These are phyloP conservation scores for Epistrophe eligans DNA, from an alignment of 2,888 invertebrate genomes.

Conservation along the genomic window DNA sequence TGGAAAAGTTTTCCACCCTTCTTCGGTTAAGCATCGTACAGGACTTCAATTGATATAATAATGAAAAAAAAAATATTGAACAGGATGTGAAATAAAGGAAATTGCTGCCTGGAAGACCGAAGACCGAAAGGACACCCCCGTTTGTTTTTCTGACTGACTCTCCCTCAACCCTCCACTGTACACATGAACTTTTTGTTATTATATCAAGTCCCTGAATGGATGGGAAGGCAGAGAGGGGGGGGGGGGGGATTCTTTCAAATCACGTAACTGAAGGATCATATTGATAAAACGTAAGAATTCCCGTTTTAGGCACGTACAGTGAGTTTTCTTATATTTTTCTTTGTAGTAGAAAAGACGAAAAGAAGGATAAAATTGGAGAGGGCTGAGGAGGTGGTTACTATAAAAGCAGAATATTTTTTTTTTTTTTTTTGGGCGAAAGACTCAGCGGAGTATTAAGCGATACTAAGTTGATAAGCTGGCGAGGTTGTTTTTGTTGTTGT, in stretches of 20 bases:
- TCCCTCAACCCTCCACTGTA: conserved; percentile 7
- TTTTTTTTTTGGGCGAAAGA: conserved; percentile 34
- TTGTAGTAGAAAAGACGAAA: conserved; percentile 21
- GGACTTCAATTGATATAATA: conserved; percentile 48
- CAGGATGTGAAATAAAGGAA: conserved; percentile 73
- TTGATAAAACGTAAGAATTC: conserved; percentile 71
- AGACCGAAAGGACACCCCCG: conserved; percentile 36
- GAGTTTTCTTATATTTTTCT: conserved; percentile 46
- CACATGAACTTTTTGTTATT: conserved; percentile 57
- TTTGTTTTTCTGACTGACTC: conserved; percentile 1
- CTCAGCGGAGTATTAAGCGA: conserved; percentile 62
- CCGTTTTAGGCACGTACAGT: conserved; percentile 71
- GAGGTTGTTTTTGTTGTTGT: conserved; percentile 55
- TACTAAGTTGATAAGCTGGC: conserved; percentile 60
- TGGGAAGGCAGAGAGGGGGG: neutral
- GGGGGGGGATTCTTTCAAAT: conserved; percentile 62
- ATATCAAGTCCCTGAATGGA: conserved; percentile 12
- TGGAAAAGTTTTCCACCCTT: conserved; percentile 65
- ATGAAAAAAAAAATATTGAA: conserved; percentile 50
- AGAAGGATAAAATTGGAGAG: neutral
- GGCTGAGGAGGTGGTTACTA: neutral
- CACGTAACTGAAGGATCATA: conserved; percentile 72
- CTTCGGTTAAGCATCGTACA: conserved; percentile 36
- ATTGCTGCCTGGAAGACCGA: conserved; percentile 52
- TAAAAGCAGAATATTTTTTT: conserved; percentile 35